Evolutionary conservation across 2,888 invertebrate genomes (phyloP).

Genomic region (Cheilosia variabilis): DNA sequence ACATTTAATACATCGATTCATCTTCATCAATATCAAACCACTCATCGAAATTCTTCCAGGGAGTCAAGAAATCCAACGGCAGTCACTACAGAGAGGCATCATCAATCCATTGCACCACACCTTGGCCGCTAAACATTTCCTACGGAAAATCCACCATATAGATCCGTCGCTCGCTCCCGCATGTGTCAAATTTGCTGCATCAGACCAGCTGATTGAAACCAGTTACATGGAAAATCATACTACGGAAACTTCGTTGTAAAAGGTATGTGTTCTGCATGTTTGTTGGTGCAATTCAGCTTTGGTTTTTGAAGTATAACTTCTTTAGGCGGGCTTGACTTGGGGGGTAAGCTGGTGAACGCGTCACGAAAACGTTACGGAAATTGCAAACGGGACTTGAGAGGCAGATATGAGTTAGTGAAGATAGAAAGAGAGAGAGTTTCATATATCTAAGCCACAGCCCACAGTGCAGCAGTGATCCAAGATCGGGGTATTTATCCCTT

Average conservation of each 20-base stretch:
- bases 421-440: too few relatives aligned
- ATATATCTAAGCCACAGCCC: too few relatives aligned
- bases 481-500: too few relatives aligned
- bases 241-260: neutral
- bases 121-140: neutral
- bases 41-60: neutral
- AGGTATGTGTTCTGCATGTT: slow-evolving; percentile 5
- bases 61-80: neutral
- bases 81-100: neutral
- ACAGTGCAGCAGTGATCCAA: too few relatives aligned
- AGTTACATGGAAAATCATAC: neutral
- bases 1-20: neutral
- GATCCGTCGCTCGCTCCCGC: neutral
- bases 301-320: too few relatives aligned
- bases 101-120: neutral
- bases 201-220: neutral
- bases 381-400: too few relatives aligned
- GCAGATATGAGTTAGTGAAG: too few relatives aligned
- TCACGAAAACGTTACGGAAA: too few relatives aligned
- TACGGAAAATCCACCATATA: neutral
- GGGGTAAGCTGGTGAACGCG: too few relatives aligned
- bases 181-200: neutral
- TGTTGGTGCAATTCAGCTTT: neutral
- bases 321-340: too few relatives aligned
- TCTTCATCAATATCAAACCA: neutral